These are phyloP conservation scores for Gadopsis marmoratus DNA, from an alignment of 2,797 vertebrate species.

Conservation along the genomic window DNA sequence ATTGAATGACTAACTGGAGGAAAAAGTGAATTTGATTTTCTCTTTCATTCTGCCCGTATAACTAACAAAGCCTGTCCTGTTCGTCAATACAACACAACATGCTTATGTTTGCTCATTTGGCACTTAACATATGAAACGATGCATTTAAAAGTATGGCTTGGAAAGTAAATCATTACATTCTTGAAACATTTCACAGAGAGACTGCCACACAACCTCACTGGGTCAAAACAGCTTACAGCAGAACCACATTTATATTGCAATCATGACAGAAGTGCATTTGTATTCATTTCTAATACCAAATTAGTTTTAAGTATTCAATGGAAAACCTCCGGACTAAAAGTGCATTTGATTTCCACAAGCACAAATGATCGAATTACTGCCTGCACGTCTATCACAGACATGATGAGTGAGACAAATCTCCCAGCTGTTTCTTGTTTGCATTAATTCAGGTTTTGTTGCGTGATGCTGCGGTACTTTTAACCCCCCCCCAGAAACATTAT, in stretches of 20 bases:
- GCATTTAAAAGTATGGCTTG: background rate
- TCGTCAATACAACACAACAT: background rate
- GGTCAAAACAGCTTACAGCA: background rate
- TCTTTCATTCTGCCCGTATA: background rate
- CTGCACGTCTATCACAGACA: background rate
- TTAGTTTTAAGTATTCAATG: background rate
- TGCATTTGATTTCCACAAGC: background rate
- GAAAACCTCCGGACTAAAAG: background rate
- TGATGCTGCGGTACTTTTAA: background rate
- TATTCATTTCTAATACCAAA: background rate
- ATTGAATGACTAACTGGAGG: background rate
- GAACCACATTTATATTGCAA: background rate
- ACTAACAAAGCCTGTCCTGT: background rate
- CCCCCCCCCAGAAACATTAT: background rate
- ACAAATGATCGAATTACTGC: background rate
- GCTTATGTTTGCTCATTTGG: background rate
- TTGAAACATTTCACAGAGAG: background rate
- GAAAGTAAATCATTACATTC: background rate
- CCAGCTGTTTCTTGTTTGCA: constrained; percentile 14
- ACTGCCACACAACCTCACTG: background rate
- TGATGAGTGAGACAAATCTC: background rate
- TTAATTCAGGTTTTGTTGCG: background rate
- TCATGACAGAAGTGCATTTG: background rate
- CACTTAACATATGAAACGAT: background rate
- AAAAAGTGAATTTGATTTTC: background rate